Percentiles rank a stretch among this genome's conserved stretches.
These are phyloP conservation scores for Taenioides sp. DNA, from an alignment of 2,797 vertebrate species.

Conservation along the genomic window DNA sequence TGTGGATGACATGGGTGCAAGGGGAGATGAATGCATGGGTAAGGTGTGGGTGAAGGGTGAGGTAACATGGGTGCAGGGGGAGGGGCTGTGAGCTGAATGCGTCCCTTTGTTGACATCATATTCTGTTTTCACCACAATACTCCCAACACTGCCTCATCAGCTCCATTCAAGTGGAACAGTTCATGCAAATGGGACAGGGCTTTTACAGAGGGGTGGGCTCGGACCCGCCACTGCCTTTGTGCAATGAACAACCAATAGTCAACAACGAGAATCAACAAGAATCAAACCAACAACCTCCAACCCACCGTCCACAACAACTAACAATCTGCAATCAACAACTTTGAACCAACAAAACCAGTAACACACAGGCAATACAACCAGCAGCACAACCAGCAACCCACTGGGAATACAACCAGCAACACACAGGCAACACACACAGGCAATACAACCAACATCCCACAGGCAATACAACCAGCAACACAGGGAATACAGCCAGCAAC, in stretches of 20 bases:
- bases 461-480: too few relatives aligned
- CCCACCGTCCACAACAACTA: too few relatives aligned
- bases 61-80: conserved; percentile 18
- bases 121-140: conserved; percentile 84
- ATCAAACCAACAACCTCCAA: too few relatives aligned
- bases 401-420: too few relatives aligned
- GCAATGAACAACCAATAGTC: neutral
- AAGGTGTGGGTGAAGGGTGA: conserved; percentile 2
- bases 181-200: conserved; percentile 80
- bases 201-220: conserved; percentile 45
- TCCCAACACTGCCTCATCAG: conserved; percentile 80
- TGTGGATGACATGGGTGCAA: neutral
- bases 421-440: too few relatives aligned
- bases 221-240: conserved; percentile 40
- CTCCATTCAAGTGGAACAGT: conserved; percentile 83
- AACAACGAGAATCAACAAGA: too few relatives aligned
- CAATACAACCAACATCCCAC: too few relatives aligned
- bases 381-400: too few relatives aligned
- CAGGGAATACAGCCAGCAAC: too few relatives aligned
- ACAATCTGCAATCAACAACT: too few relatives aligned
- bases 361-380: too few relatives aligned
- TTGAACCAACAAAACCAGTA: too few relatives aligned
- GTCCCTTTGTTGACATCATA: conserved; percentile 80
- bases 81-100: conserved; percentile 70
- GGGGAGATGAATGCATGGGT: conserved; percentile 41